A percentile compares a stretch with the other conserved stretches of the same genome.
These are phyloP conservation scores for Crematogaster levior DNA, from an alignment of 2,888 invertebrate species.

Conservation along the genomic window DNA sequence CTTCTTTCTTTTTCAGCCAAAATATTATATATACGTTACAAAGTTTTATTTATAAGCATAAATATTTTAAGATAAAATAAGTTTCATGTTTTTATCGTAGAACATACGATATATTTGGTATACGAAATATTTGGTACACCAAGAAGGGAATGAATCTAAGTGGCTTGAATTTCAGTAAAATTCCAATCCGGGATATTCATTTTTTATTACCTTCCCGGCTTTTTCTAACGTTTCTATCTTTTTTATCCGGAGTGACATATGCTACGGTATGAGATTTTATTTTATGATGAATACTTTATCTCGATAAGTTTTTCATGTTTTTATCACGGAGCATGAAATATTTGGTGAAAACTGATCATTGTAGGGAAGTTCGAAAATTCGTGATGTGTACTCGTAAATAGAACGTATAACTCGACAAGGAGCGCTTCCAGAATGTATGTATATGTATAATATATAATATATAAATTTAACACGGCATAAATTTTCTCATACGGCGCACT, in stretches of 20 bases:
- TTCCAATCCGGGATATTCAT: constrained; percentile 52
- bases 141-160: constrained; percentile 55
- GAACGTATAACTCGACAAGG: constrained; percentile 38
- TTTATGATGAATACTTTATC: neutral
- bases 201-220: constrained; percentile 4
- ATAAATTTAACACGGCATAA: constrained; percentile 47
- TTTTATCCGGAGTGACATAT: neutral
- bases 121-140: constrained; percentile 44
- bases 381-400: constrained; percentile 6
- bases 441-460: constrained; percentile 18
- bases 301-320: neutral
- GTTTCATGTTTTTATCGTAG: neutral
- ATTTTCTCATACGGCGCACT: constrained; percentile 30
- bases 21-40: neutral
- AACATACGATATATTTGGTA: neutral
- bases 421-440: constrained; percentile 17
- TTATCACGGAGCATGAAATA: neutral
- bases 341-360: constrained; percentile 10
- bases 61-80: neutral
- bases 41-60: neutral
- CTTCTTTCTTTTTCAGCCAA: constrained; percentile 10
- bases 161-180: constrained; percentile 8
- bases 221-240: constrained; percentile 19
- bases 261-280: neutral
- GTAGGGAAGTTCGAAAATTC: constrained; percentile 27